Base-by-base conservation (phyloP, 2,888 invertebrate genomes). In the Nebria salina region DNA sequence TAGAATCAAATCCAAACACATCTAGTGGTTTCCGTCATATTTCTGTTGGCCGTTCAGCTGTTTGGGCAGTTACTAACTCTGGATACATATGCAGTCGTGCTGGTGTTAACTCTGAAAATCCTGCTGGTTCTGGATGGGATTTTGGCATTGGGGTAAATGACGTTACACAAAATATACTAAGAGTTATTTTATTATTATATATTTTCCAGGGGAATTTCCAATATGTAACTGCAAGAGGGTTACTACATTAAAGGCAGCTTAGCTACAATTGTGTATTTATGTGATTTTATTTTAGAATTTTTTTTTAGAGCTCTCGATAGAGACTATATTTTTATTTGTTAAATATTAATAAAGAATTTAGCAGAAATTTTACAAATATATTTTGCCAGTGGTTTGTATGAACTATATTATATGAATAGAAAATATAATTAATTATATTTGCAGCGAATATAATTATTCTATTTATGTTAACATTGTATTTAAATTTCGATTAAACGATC, bases 111-210 rank as follows among this genome's bases (percentile, higher is more conserved):
- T 88, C 90, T 72, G 92, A 92, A 65, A 94, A 93, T 89, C 94
- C 94, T 1, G 91, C 92, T 79, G 97, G 97, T 75, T 92, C 93
- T 43, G 93, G 94, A 42, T 97, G 97, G 97, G 93, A 93, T 85
- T 89, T 91, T 70, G 93, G 95, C 54, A 93, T 95, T 82, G 88
- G 90, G 83, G 92, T 92, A 83, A 54, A 7, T 54, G 2, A 89
- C 90, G 13, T 76, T 4, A 68, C 13, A 26, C 65, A 77, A 77
- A 43, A 82, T 75, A 54, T 64, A 42, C 15, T n/a, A 25, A 41
- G 34, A 75, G 34, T 26, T n/a, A 77, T 25, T 77, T 1, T 11
- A 76, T 42, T n/a, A 41, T 75, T 11, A 73, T 3, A 73, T 3
- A 65, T 65, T 70, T 72, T 83, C 83, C 85, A 92, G 92, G 92